Evolutionary conservation across 2,888 invertebrate species (phyloP).

Genomic region (Taenaris catops): DNA sequence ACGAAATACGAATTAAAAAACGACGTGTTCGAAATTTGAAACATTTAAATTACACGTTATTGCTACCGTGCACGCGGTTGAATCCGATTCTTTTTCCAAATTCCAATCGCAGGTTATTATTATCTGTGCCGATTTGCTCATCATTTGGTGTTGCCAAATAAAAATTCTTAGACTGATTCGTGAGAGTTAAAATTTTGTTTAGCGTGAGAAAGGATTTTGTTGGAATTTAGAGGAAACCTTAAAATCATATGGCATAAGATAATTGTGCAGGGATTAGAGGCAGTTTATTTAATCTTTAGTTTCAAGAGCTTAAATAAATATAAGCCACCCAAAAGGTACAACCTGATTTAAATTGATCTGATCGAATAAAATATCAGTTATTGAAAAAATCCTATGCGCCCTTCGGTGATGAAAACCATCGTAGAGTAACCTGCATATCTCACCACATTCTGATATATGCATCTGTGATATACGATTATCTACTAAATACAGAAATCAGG

Average conservation of each 20-base stretch:
- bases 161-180: constrained; percentile 67
- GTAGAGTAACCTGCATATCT: too few species aligned
- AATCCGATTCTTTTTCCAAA: constrained; percentile 51
- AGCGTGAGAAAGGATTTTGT: constrained; percentile 62
- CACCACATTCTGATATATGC: too few species aligned
- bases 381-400: too few species aligned
- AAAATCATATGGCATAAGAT: constrained; percentile 22
- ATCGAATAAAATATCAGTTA: too few species aligned
- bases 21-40: constrained; percentile 66
- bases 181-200: constrained; percentile 59
- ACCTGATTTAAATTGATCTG: too few species aligned
- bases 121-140: constrained; percentile 67
- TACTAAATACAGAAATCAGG: too few species aligned
- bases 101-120: constrained; percentile 65
- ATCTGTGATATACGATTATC: too few species aligned
- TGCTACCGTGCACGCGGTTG: constrained; percentile 72
- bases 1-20: constrained; percentile 39
- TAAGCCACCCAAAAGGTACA: too few species aligned
- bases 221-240: constrained; percentile 19
- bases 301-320: constrained; percentile 10
- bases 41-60: constrained; percentile 77
- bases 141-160: constrained; percentile 52
- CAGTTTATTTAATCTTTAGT: constrained; percentile 21
- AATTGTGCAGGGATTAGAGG: constrained; percentile 20
- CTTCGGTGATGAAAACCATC: too few species aligned